Conservation (phyloP, 2,113 vertebrate genomes). For the Gnathochromis pfefferi region DNA sequence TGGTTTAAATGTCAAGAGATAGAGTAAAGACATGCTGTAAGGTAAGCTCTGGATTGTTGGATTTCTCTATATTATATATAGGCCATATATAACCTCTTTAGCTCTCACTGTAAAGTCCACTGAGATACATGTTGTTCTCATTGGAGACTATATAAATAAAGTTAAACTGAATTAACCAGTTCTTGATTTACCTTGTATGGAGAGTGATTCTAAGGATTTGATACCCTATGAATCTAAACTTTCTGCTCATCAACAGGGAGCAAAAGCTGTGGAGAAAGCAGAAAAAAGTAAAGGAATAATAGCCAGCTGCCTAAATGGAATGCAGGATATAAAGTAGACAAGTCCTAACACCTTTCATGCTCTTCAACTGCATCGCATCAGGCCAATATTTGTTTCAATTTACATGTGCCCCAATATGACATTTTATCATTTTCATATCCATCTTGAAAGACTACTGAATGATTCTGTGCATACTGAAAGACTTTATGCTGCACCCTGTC, state of each 20-base stretch:
- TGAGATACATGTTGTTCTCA: background rate
- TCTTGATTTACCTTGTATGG: background rate
- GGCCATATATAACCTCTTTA: background rate
- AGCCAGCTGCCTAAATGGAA: background rate
- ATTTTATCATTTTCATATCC: background rate
- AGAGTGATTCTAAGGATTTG: background rate
- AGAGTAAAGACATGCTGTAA: background rate
- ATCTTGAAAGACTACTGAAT: background rate
- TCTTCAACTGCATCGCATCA: background rate
- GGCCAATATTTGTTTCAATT: background rate
- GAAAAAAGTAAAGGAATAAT: background rate
- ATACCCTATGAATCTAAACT: background rate
- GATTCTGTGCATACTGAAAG: background rate
- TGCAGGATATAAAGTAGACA: background rate
- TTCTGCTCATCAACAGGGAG: background rate
- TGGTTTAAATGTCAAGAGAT: background rate
- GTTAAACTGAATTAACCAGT: background rate
- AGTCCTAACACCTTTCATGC: background rate
- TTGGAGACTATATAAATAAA: background rate
- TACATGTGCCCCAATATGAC: background rate
- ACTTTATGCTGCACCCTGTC: background rate
- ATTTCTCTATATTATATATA: fast-evolving
- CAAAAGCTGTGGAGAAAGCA: background rate
- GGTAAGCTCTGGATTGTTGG: background rate
- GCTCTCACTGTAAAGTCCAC: background rate